Evolutionary conservation across 2,113 vertebrate species (phyloP).

Genomic region (Epinephelus cyanopodus): DNA sequence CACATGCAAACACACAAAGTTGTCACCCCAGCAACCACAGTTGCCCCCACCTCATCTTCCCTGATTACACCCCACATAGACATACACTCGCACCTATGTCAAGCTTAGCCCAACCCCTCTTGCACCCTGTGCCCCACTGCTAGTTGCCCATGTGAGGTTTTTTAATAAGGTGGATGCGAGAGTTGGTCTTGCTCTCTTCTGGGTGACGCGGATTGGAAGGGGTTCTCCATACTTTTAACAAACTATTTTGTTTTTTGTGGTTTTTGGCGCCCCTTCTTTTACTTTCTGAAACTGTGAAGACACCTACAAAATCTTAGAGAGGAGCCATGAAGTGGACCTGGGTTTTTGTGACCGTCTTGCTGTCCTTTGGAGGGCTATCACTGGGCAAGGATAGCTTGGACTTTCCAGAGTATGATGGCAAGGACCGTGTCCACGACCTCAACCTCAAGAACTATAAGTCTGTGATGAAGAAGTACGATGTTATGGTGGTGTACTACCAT

Average conservation of each 20-base stretch:
- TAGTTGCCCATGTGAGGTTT: conserved; percentile 74
- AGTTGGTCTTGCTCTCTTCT: conserved; percentile 85
- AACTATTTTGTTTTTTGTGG: conserved; percentile 4
- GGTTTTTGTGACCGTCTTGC: conserved; percentile 83
- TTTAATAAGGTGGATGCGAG: conserved; percentile 83
- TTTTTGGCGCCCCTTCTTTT: not conserved
- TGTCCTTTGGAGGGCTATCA: conserved; percentile 76
- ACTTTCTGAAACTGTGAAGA: conserved; percentile 40
- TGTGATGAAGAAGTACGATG: conserved; percentile 91
- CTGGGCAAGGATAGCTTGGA: conserved; percentile 86
- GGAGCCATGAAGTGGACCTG: conserved; percentile 85
- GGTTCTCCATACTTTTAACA: conserved; percentile 66
- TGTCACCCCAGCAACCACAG: conserved; percentile 60
- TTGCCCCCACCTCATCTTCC: conserved; percentile 51
- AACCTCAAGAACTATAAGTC: conserved; percentile 91
- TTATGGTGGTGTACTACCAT: conserved; percentile 92
- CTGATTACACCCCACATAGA: conserved; percentile 66
- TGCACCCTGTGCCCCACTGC: conserved; percentile 67
- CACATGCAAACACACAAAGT: conserved; percentile 37
- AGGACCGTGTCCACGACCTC: conserved; percentile 90
- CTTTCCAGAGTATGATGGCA: conserved; percentile 91
- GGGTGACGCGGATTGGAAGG: conserved; percentile 81
- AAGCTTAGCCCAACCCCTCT: conserved; percentile 81
- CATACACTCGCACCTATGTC: conserved; percentile 70
- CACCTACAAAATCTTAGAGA: conserved; percentile 36